Evolutionary conservation across 2,113 vertebrate species (phyloP).

Genomic region (Chionodraco myersi): DNA sequence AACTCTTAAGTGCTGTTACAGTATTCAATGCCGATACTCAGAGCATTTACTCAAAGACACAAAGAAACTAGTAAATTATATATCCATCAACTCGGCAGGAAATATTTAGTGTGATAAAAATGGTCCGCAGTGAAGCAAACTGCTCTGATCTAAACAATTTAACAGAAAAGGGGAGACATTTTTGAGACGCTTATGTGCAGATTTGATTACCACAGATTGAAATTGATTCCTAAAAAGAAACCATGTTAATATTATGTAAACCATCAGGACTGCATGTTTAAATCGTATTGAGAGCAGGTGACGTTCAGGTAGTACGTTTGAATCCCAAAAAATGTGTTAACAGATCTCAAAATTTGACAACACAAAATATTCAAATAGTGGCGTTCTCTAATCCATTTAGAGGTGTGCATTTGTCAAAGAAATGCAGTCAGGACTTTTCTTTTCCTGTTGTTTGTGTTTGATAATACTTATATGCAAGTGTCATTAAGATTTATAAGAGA

Average conservation of each 20-base stretch:
- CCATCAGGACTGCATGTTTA: not conserved
- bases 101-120: not conserved
- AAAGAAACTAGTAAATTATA: not conserved
- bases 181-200: not conserved
- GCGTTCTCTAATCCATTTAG: not conserved
- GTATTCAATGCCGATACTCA: not conserved
- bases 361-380: not conserved
- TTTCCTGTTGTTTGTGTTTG: not conserved
- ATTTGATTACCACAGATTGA: not conserved
- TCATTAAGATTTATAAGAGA: too few relatives aligned
- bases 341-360: not conserved
- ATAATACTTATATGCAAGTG: too few relatives aligned
- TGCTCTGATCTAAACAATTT: not conserved
- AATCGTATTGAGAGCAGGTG: not conserved
- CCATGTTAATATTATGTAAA: too few relatives aligned
- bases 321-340: not conserved
- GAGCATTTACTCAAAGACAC: not conserved
- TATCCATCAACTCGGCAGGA: not conserved
- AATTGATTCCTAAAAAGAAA: not conserved
- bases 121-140: not conserved
- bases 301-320: not conserved
- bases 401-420: not conserved
- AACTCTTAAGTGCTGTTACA: conserved; percentile 9
- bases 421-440: not conserved
- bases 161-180: not conserved